A percentile compares a stretch with the other conserved stretches of the same genome.
Evolutionary conservation across 2,888 invertebrate genomes (phyloP).

Genomic region (Nebria salina): DNA sequence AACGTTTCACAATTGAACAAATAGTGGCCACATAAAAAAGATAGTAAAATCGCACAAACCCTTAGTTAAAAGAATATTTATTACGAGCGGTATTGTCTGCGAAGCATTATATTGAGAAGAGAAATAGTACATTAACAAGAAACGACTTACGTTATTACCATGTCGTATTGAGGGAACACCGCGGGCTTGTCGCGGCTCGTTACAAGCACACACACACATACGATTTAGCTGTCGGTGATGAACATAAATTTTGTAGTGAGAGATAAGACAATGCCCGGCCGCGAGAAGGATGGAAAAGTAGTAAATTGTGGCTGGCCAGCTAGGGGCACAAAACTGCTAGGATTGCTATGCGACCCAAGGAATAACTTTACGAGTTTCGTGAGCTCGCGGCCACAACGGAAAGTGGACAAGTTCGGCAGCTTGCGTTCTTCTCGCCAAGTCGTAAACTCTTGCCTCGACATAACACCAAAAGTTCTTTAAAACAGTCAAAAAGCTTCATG

Average conservation of each 20-base stretch:
- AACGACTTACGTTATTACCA: conserved; percentile 21
- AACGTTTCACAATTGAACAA: conserved; percentile 2
- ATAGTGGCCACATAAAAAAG: conserved; percentile 7
- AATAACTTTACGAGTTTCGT: conserved; percentile 16
- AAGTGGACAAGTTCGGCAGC: conserved; percentile 7
- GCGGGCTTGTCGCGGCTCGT: conserved; percentile 27
- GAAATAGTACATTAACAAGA: conserved; percentile 15
- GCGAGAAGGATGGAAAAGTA: not conserved
- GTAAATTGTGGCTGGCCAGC: conserved; percentile 11
- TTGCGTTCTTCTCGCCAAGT: not conserved
- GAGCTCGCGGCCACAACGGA: conserved; percentile 8
- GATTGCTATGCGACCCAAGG: not conserved
- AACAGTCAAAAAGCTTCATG: not conserved
- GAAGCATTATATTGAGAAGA: conserved; percentile 5
- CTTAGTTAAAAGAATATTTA: conserved; percentile 8
- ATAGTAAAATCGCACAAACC: not conserved
- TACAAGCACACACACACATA: conserved; percentile 8
- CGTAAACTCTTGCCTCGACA: not conserved
- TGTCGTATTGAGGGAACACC: conserved; percentile 4
- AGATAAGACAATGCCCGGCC: conserved; percentile 16
- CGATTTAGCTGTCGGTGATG: conserved; percentile 24
- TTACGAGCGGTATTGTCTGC: conserved; percentile 8
- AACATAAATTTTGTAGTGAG: conserved; percentile 16
- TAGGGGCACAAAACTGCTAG: not conserved
- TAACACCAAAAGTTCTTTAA: not conserved